Base-by-base conservation (phyloP, 2,797 vertebrate species). In the Austrolebias charrua region DNA sequence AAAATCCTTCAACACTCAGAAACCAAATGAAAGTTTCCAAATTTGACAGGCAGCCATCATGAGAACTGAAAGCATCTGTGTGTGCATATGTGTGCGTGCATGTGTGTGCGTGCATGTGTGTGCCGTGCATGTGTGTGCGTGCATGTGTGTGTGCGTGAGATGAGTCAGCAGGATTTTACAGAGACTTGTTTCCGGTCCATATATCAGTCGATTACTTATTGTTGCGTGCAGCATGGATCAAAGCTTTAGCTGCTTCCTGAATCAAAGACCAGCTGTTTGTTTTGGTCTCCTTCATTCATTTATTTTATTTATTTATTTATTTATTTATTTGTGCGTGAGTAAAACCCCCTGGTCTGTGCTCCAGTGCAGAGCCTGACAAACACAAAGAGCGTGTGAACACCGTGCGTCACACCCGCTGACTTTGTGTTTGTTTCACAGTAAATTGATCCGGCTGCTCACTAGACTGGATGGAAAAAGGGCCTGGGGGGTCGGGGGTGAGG, bases 381-480 rank as follows among this genome's bases (percentile, higher is more conserved):
- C 81, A 76, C 71, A 69, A 65, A 69, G 73, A 73, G 86, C 76
- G 79, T 83, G 82, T 73, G 70, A 73, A 66, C 66, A 24, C 31
- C 60, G 61, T 56, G 68, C 45, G 69, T 71, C 48, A 80, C 86
- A 35, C 33, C 86, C 53, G 4, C 68, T 81, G 78, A 78, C 83
- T 88, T 78, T 87, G 90, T 86, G 62, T 90, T 88, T 91, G 84
- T 85, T 90, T 88, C 86, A 75, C 82, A 89, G 92, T 93, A 91
- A 94, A 94, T 91, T 86, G 93, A 95, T 94, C 92, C 91, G 92
- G 92, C 91, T 94, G 94, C 93, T 94, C 89, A 92, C 89, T 90
- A 94, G 93, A 90, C 93, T 92, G 91, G 90, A 94, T 91, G 94
- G 93, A 93, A 95, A 92, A 55, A 92, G 85, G 79, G 88, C 93